A percentile compares a stretch with the other conserved stretches of the same genome.
Conservation (phyloP, 2,113 vertebrate genomes). For the Odobenus rosmarus region DNA sequence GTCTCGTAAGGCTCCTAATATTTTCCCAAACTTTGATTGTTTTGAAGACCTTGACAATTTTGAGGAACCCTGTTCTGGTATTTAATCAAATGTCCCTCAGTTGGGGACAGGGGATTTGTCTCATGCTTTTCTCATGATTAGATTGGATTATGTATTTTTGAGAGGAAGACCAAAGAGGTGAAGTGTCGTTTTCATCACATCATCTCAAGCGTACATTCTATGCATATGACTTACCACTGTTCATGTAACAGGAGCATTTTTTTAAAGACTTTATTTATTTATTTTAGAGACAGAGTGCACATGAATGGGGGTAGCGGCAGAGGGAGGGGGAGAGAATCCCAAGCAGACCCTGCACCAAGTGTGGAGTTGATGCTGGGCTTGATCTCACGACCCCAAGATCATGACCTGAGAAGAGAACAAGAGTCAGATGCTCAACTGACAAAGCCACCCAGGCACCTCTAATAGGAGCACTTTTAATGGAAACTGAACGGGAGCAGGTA, state of each 20-base stretch:
- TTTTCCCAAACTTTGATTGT: not conserved
- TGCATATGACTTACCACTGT: not conserved
- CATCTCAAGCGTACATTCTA: not conserved
- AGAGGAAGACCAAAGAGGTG: not conserved
- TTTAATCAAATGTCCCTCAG: not conserved
- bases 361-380: no score
- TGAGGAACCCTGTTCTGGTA: not conserved
- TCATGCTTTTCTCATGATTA: not conserved
- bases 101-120: not conserved
- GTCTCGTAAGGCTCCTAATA: not conserved
- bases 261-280: not conserved
- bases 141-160: not conserved
- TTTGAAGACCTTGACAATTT: not conserved
- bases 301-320: no score
- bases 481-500: not conserved
- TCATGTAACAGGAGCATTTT: not conserved
- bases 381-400: no score
- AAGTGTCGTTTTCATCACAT: not conserved
- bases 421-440: no score
- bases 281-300: no score
- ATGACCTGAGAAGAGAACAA: no score
- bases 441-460: no score
- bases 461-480: not conserved
- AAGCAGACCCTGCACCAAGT: no score
- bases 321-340: no score